Conservation (phyloP, 2,797 vertebrate species). For the Chloroceryle inda region DNA sequence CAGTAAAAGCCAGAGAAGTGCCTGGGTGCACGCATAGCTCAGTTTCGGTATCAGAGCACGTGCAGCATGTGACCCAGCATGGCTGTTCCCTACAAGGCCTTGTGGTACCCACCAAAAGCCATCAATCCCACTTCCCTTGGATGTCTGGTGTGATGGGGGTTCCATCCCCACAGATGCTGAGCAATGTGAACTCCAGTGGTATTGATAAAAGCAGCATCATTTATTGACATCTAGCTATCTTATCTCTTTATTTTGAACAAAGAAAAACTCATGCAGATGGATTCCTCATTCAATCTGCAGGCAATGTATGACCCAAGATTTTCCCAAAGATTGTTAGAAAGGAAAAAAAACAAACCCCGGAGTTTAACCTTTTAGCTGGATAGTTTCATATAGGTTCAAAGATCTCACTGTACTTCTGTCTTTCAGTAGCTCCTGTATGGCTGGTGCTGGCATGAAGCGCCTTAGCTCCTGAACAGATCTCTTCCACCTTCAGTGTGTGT, state of each 20-base stretch:
- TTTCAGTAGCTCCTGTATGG: neutral
- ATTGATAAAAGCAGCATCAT: neutral
- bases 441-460: neutral
- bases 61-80: neutral
- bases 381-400: neutral
- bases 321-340: neutral
- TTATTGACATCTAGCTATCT: neutral
- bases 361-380: neutral
- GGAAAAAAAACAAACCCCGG: neutral
- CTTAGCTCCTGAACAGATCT: neutral
- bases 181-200: neutral
- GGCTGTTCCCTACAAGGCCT: neutral
- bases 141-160: no score
- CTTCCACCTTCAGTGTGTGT: neutral
- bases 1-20: neutral
- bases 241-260: neutral
- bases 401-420: neutral
- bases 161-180: neutral
- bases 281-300: neutral
- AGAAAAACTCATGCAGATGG: neutral
- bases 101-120: neutral
- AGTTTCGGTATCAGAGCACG: fast-evolving
- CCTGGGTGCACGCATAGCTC: fast-evolving
- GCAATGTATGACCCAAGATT: neutral
- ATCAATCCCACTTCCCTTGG: fast-evolving